Conservation (phyloP, 2,797 vertebrate genomes). For the Octomys mimax region DNA sequence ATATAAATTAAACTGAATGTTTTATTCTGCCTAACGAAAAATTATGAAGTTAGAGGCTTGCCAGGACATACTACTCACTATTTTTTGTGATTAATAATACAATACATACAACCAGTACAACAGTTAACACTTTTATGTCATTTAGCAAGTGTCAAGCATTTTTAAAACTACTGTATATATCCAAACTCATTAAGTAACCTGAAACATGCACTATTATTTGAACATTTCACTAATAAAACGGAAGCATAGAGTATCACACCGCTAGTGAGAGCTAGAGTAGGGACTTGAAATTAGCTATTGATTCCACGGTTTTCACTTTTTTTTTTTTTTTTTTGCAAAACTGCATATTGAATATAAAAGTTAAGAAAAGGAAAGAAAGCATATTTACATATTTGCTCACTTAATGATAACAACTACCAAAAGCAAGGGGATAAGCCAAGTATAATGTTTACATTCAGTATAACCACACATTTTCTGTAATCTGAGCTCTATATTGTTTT, state of each 20-base stretch:
- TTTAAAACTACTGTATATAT: not conserved
- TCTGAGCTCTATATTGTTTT: not conserved
- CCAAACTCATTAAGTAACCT: not conserved
- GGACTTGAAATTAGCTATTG: not conserved
- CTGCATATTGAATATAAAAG: not conserved
- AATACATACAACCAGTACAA: slow-evolving; percentile 19
- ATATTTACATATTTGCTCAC: slow-evolving; percentile 38
- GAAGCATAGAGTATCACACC: not conserved
- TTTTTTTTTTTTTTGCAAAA: not conserved
- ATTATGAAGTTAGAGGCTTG: slow-evolving; percentile 23
- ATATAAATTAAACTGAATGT: not conserved
- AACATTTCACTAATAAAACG: slow-evolving; percentile 52
- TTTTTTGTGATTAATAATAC: slow-evolving; percentile 32
- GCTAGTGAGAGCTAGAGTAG: not conserved
- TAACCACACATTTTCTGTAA: slow-evolving; percentile 39
- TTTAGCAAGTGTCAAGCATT: not conserved
- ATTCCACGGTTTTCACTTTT: not conserved
- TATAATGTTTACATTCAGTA: not conserved
- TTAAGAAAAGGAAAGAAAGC: slow-evolving; percentile 47
- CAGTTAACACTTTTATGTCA: not conserved
- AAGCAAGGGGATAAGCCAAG: not conserved
- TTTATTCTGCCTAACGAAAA: slow-evolving; percentile 57
- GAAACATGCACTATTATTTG: not conserved
- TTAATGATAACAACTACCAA: slow-evolving; percentile 40
- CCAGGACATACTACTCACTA: not conserved